These are phyloP conservation scores for Lasaia peninsularis DNA, from an alignment of 1,140 invertebrate genomes.

Conservation along the genomic window DNA sequence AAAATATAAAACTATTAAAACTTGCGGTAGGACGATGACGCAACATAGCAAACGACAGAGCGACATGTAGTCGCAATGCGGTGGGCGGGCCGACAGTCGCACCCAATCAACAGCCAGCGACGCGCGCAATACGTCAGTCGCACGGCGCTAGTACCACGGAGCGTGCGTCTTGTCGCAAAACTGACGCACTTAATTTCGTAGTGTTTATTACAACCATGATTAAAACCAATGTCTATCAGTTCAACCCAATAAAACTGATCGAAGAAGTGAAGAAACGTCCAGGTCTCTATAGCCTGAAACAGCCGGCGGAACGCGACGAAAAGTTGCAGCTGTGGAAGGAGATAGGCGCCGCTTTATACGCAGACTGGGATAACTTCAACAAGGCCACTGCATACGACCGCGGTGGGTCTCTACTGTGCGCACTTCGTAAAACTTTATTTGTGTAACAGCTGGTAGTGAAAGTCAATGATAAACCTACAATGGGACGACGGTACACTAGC, in stretches of 20 bases:
- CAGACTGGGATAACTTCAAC: constrained; percentile 51
- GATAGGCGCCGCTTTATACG: constrained; percentile 51
- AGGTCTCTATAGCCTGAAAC: constrained; percentile 44
- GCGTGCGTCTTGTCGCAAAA: constrained; percentile 34
- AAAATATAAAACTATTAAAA: too few relatives aligned
- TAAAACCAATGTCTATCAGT: constrained; percentile 30
- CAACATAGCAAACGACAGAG: constrained; percentile 19
- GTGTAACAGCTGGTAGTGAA: not conserved
- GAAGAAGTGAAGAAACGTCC: constrained; percentile 59
- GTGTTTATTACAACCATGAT: constrained; percentile 15
- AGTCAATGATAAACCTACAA: not conserved
- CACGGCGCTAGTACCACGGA: constrained; percentile 21
- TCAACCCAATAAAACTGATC: constrained; percentile 50
- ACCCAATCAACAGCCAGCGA: constrained; percentile 34
- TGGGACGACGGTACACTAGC: not conserved
- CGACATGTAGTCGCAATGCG: constrained; percentile 31
- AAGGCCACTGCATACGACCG: constrained; percentile 59
- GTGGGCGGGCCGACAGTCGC: constrained; percentile 40
- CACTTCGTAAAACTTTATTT: too few relatives aligned
- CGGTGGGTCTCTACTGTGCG: constrained; percentile 34
- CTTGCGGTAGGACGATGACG: constrained; percentile 15
- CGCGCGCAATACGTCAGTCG: constrained; percentile 41
- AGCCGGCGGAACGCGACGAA: constrained; percentile 46
- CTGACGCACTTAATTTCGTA: not conserved
- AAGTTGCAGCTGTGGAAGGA: constrained; percentile 60